Conservation (phyloP, 1,140 invertebrate genomes). For the Drosophila nigromelanica region DNA sequence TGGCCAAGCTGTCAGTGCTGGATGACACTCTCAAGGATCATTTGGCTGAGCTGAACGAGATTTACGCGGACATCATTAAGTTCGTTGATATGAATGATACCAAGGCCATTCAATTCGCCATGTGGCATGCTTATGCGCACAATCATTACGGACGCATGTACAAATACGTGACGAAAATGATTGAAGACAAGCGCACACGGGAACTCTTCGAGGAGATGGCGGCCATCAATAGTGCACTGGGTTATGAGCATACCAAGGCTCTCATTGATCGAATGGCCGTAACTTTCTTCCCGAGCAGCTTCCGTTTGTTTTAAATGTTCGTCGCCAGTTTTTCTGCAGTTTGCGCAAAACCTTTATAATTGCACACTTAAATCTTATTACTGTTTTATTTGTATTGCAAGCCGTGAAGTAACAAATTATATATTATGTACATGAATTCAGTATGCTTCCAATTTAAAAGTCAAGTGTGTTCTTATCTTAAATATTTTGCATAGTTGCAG, state of each 20-base stretch:
- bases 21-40: slow-evolving; percentile 83
- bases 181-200: slow-evolving; percentile 90
- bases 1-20: slow-evolving; percentile 87
- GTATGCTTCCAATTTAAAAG: slow-evolving; percentile 21
- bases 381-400: slow-evolving; percentile 57
- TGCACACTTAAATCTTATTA: slow-evolving; percentile 47
- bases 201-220: slow-evolving; percentile 90
- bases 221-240: slow-evolving; percentile 87
- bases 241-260: slow-evolving; percentile 89
- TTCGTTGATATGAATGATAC: slow-evolving; percentile 91
- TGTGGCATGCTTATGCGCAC: slow-evolving; percentile 92
- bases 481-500: background rate
- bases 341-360: background rate
- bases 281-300: slow-evolving; percentile 68
- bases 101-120: slow-evolving; percentile 90
- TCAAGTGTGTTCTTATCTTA: background rate
- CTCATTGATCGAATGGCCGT: slow-evolving; percentile 79
- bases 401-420: slow-evolving; percentile 23
- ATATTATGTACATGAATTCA: slow-evolving; percentile 41
- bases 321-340: background rate
- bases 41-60: slow-evolving; percentile 86
- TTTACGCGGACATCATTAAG: slow-evolving; percentile 90
- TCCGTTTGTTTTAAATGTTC: slow-evolving; percentile 74
- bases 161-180: slow-evolving; percentile 90
- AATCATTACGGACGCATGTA: slow-evolving; percentile 92